Conservation (phyloP, 2,888 invertebrate species). For the Slavum lentiscoides region DNA sequence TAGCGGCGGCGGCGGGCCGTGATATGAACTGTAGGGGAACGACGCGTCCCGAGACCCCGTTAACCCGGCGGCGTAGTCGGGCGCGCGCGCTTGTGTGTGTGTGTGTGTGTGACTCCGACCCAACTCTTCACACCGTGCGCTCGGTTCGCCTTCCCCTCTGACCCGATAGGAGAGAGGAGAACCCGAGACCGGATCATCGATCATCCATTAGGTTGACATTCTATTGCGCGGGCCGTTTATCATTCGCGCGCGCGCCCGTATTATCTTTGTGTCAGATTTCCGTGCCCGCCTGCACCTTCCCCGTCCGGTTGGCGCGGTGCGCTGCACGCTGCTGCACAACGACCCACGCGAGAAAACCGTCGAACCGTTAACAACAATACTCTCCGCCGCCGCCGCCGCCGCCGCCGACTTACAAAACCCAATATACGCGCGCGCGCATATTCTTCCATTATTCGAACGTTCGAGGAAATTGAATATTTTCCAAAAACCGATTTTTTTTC, state of each 20-base stretch:
- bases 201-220: conserved; percentile 53
- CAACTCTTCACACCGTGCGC: background rate
- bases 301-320: background rate
- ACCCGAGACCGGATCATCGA: conserved; percentile 52
- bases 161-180: conserved; percentile 13
- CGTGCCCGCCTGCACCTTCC: background rate
- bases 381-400: background rate
- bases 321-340: background rate
- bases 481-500: background rate
- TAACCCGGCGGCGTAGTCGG: background rate
- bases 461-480: conserved; percentile 35
- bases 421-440: background rate
- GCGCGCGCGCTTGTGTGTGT: background rate
- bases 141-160: background rate
- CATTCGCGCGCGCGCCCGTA: conserved; percentile 41
- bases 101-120: too few species aligned
- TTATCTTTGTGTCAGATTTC: conserved; percentile 53
- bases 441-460: background rate
- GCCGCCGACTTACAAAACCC: background rate
- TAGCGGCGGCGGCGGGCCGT: background rate
- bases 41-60: background rate
- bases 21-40: conserved; percentile 8
- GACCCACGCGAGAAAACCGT: conserved; percentile 33
- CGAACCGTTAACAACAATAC: conserved; percentile 38
- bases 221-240: conserved; percentile 49